Evolutionary conservation across 2,888 invertebrate genomes (phyloP).

Genomic region (Tolmerus cingulatus): DNA sequence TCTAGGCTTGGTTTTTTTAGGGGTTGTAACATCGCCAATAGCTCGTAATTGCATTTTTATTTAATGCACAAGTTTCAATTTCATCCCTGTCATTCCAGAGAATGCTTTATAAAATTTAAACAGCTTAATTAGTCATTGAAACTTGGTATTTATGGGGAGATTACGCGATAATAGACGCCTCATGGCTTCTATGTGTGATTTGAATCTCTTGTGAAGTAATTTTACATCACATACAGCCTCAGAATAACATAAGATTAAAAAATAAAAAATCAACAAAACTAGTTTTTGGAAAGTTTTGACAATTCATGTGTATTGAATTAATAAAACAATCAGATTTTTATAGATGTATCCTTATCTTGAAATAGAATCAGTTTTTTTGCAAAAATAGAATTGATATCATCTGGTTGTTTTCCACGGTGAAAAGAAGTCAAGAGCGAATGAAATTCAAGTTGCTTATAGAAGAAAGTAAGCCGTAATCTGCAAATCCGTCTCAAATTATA

Average conservation of each 20-base stretch:
- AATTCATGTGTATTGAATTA: no score
- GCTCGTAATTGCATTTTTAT: not conserved
- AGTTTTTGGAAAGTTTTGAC: no score
- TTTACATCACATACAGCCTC: no score
- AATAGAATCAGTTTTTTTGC: not conserved
- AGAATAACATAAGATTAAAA: no score
- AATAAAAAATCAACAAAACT: no score
- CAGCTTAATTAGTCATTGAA: not conserved
- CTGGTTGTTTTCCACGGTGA: not conserved
- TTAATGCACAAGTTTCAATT: not conserved
- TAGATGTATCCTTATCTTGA: not conserved
- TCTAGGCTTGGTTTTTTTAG: not conserved
- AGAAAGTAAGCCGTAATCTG: not conserved
- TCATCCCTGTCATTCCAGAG: not conserved
- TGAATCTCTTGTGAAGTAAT: not conserved
- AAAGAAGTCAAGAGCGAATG: not conserved
- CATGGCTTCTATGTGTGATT: not conserved
- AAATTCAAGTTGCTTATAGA: not conserved
- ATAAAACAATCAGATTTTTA: not conserved
- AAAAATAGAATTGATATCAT: no score
- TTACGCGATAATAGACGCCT: not conserved
- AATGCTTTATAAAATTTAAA: not conserved
- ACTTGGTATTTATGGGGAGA: not conserved
- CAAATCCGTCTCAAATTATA: not conserved
- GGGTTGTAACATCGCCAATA: not conserved